Conservation (phyloP, 2,113 vertebrate genomes). For the Genyomyrus donnyi region DNA sequence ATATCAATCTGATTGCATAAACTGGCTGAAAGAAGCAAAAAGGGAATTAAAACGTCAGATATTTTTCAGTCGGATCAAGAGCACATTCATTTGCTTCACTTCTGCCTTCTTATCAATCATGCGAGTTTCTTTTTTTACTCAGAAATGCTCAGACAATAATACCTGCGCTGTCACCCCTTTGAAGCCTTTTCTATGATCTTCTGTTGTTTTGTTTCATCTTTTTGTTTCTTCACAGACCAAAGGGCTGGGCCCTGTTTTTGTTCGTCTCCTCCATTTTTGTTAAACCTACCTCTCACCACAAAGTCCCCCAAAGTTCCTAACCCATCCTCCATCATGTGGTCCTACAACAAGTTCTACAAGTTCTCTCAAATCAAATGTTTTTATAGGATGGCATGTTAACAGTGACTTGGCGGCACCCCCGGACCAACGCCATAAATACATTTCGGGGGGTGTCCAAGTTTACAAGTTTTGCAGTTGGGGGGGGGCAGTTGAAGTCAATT, state of each 20-base stretch:
- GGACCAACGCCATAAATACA: background rate
- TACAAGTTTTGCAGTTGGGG: background rate
- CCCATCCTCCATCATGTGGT: background rate
- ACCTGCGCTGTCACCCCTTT: background rate
- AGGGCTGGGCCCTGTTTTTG: background rate
- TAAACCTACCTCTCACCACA: background rate
- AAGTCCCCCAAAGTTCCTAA: background rate
- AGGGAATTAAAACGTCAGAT: background rate
- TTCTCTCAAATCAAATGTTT: background rate
- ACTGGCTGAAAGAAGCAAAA: background rate
- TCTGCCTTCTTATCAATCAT: background rate
- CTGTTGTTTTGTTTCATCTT: background rate
- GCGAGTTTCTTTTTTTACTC: background rate
- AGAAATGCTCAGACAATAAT: background rate
- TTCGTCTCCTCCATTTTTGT: background rate
- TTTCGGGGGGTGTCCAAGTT: background rate
- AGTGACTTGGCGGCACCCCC: background rate
- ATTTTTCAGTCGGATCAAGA: background rate
- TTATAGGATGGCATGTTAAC: background rate
- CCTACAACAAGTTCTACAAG: background rate
- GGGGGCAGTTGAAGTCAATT: background rate
- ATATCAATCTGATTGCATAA: background rate
- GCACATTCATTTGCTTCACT: background rate
- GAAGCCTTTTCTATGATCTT: background rate
- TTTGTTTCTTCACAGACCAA: background rate